phyloP scores from a whole-genome alignment of 2,888 invertebrate genomes.

The Embidobia sp. region DNA sequence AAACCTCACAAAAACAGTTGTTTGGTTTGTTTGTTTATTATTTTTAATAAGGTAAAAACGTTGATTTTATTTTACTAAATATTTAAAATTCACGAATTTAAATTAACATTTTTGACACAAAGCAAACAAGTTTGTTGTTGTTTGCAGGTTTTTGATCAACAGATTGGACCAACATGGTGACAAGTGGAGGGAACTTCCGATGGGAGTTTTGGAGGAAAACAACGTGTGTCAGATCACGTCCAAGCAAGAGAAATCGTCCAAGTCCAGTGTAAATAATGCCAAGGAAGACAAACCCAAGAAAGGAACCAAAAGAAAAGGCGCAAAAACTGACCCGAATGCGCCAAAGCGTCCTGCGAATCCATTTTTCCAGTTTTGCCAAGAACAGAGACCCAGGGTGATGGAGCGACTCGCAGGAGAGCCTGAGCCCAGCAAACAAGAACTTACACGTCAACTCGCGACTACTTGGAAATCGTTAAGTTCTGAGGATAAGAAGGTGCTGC shows the following conservation, averaged over 20 bases:
- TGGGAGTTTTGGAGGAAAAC: constrained; percentile 83
- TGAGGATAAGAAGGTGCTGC: constrained; percentile 86
- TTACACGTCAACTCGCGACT: constrained; percentile 88
- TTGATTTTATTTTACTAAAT: neutral
- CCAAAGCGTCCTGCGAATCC: constrained; percentile 91
- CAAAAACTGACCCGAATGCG: constrained; percentile 87
- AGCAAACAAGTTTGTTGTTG: too few species aligned
- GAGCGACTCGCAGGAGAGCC: constrained; percentile 86
- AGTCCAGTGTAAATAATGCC: constrained; percentile 69
- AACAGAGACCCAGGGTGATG: constrained; percentile 88
- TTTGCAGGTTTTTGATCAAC: constrained; percentile 84
- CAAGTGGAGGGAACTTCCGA: constrained; percentile 85
- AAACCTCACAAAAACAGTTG: too few species aligned
- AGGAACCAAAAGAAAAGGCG: constrained; percentile 84
- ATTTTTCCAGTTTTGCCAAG: constrained; percentile 91
- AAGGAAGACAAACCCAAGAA: constrained; percentile 82
- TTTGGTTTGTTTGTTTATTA: too few species aligned
- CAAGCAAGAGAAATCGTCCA: constrained; percentile 76
- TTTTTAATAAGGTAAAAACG: too few species aligned
- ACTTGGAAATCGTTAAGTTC: constrained; percentile 88
- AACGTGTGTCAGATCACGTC: constrained; percentile 76
- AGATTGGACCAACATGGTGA: constrained; percentile 88
- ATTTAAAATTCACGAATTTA: too few species aligned
- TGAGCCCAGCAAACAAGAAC: constrained; percentile 88
- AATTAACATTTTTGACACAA: too few species aligned